Evolutionary conservation across 2,888 invertebrate species (phyloP), one percentile per base, ranked within the genome.

Genomic region (Helicoverpa assulta): DNA sequence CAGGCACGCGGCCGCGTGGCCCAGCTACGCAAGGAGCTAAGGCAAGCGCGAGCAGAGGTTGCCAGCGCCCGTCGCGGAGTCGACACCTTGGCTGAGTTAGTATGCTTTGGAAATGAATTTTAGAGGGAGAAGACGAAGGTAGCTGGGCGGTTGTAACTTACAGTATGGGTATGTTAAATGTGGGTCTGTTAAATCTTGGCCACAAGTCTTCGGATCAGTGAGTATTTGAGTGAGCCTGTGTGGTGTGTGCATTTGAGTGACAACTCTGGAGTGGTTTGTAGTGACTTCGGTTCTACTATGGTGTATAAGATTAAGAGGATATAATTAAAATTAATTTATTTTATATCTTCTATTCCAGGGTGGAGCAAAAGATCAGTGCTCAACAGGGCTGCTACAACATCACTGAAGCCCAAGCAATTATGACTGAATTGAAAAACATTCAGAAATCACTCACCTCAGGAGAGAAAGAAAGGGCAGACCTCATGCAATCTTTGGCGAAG

Each of bases 381-480:
- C 97, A 97, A 83, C 97, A 98, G 91, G 98, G 98, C 57, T 98
- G 98, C 90, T 99, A 99, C 92, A 99, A 98, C 91, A 98, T 99
- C 84, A 97, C 97, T 51, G 99, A 99, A 94, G 99, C 99, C 16
- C 98, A 99, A 93, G 99, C 99, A n/a, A 99, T 99, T 72, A 98
- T 99, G 96, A 98, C 98, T 63, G 99, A 99, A 93, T 96, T 99
- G 85, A 97, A 98, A 79, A 98, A 99, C 93, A 98, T 99, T 82
- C 99, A 99, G 93, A 98, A 98, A 89, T 99, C 98, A 0, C 95
- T 99, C 47, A 97, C 98, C 8, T 98, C 98, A 0, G 99, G 99
- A 0, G 99, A 99, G 92, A 98, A 98, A 89, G 99, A 99, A 91
- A 98, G 99, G 87, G 98, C 98, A 52, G 98, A 99, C 88, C 96